Conservation (phyloP, 2,113 vertebrate genomes). For the Desmodus rotundus region DNA sequence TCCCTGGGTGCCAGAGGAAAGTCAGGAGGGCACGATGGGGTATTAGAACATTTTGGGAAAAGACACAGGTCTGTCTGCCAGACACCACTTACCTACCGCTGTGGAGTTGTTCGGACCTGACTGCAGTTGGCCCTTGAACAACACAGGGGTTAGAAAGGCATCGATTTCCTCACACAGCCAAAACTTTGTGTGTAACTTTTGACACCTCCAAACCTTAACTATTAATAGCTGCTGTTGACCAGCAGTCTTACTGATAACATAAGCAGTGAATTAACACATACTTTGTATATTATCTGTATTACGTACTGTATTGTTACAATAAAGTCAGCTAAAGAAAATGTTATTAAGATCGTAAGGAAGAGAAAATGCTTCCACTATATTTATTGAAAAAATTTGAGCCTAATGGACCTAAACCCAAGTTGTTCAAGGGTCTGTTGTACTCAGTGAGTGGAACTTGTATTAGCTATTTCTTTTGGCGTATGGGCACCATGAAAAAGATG, state of each 20-base stretch:
- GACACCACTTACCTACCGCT: background rate
- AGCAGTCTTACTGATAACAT: background rate
- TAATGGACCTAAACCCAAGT: background rate
- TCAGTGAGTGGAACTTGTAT: background rate
- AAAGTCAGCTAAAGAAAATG: background rate
- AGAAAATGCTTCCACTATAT: background rate
- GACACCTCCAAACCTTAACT: background rate
- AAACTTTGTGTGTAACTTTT: background rate
- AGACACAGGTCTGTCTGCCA: background rate
- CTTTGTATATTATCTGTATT: background rate
- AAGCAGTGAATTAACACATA: background rate
- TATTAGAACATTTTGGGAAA: background rate
- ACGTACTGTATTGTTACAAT: background rate
- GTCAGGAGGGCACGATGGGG: background rate
- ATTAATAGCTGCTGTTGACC: background rate
- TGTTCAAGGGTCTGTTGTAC: background rate
- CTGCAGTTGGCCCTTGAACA: background rate
- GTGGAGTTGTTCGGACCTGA: background rate
- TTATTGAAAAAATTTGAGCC: background rate
- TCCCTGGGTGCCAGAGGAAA: background rate
- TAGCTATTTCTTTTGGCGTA: background rate
- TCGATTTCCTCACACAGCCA: too few species aligned
- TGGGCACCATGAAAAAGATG: background rate
- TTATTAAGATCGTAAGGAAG: background rate
- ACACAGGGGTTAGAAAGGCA: background rate